Evolutionary conservation across 2,797 vertebrate species (phyloP), one percentile per base, ranked within the genome.

Genomic region (Pseudopleuronectes americanus): DNA sequence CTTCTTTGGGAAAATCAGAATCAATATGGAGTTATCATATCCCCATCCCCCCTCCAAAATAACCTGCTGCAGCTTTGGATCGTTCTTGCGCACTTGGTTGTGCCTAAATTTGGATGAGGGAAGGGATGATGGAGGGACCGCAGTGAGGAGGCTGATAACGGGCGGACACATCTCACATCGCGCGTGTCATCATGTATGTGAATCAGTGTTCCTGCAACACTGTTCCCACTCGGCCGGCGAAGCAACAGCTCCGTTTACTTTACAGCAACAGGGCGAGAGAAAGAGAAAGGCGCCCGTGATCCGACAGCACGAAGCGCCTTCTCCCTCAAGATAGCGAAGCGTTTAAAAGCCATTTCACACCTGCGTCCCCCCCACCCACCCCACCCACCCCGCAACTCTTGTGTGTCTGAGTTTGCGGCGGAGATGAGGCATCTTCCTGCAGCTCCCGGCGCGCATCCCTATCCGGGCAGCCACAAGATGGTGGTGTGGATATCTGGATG

Each of bases 391-490:
- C 24, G 1, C 33, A 71, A 76, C 71, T 74, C 55, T 23, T 64
- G 45, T 19, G 53, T 38, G 67, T 66, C 14, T 6, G 62, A 79
- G 64, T 62, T 57, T 26, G 77, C 81, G 58, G 57, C 10, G 54
- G 48, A 53, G 36, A 52, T 41, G 26, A 38, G 59, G 67, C 58
- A 58, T 71, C 60, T 22, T 24, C 52, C 69, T 53, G 61, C 56
- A 49, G 52, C n/a, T 38, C 43, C 26, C 38, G 26, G 70, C 26
- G 53, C 69, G 73, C 74, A 64, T 75, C 76, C 74, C 83, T 53
- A 76, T 58, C 77, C 61, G 64, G 68, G 59, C 81, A 84, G 75
- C 96, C 96, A 93, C 95, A 92, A 96, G 96, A 95, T 95, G 96
- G 96, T 95, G 90, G 83, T 96, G 88, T 95, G 92, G 90, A 85